Evolutionary conservation across 1,140 invertebrate species (phyloP), one percentile per base, ranked within the genome.

Genomic region (Aphelenchoides fujianensis): DNA sequence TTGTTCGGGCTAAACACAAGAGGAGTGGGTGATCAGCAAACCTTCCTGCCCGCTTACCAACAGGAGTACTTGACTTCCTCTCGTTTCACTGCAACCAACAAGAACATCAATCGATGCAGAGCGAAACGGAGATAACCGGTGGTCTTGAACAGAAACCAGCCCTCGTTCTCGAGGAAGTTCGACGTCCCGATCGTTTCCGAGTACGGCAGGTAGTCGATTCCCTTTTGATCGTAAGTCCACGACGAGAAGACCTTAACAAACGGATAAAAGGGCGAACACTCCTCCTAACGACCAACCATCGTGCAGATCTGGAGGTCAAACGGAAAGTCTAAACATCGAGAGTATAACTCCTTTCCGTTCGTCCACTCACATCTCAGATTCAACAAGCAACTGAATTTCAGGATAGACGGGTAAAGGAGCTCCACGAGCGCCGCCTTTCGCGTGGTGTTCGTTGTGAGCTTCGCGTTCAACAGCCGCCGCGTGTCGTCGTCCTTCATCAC

Each of bases 141-240:
- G 5, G 77, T 76, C 27, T 72, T 70, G 16, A 84, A 59, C 35
- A 84, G 48, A 70, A 72, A 83, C 81, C 81, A 83, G 68, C 82
- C 81, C 54, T 83, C 81, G 67, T 84, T 83, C 35, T 82, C 82
- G 27, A 83, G 41, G 54, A 69, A 83, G 69, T 84, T 82, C 1
- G 74, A 68, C 19, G 76, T 84, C 35, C 82, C 82, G 64, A 83
- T 81, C 19, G 32, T 74, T 23, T 84, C 74, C 19, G 78, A 77
- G 61, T 84, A 78, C 2, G 81, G 78, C 31, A 73, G 70, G 61
- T 83, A 83, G 64, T 83, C 81, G 31, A 83, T 83, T 31, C 81
- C 82, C 62, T 76, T 80, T 68, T 77, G 71, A 73, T 86, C 85
- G 74, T 87, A 87, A 0, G 85, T 85, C 87, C 87, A 87, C 23